A percentile compares a stretch with the other conserved stretches of the same genome.
Evolutionary conservation across 1,140 invertebrate genomes (phyloP).

Genomic region (Trichonephila clavata): DNA sequence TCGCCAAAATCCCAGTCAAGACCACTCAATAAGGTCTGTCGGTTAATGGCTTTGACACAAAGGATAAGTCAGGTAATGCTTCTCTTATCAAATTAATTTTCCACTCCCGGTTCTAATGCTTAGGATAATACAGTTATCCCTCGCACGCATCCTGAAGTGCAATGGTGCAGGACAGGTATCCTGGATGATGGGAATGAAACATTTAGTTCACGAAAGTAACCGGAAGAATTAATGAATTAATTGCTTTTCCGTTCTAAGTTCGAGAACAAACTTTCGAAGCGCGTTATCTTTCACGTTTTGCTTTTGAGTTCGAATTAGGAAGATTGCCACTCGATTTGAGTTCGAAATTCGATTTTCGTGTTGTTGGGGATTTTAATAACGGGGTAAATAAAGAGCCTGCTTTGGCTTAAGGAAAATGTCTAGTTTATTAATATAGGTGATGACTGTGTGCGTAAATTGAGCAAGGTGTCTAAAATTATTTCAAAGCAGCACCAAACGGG

Average conservation of each 20-base stretch:
- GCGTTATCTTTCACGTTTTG: background rate
- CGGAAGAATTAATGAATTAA: slow-evolving; percentile 12
- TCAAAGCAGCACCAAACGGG: too few species aligned
- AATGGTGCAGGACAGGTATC: background rate
- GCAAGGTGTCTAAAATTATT: too few species aligned
- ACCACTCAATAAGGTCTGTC: background rate
- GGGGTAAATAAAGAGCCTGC: too few species aligned
- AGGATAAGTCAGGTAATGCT: slow-evolving; percentile 44
- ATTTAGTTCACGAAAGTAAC: background rate
- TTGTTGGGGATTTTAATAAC: background rate
- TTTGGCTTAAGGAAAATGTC: too few species aligned
- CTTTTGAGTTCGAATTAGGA: background rate
- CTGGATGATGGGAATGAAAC: background rate
- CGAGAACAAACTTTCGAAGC: background rate
- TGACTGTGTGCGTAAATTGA: too few species aligned
- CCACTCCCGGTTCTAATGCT: background rate
- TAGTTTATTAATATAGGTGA: too few species aligned
- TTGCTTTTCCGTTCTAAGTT: background rate
- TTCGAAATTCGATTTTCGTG: background rate
- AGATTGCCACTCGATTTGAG: background rate
- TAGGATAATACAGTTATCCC: slow-evolving; percentile 16
- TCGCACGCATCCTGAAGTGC: background rate
- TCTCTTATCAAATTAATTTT: slow-evolving; percentile 55
- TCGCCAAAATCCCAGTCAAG: slow-evolving; percentile 34
- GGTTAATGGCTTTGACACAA: slow-evolving; percentile 51